These are phyloP conservation scores for Carpatolechia fugitivella DNA, from an alignment of 2,888 invertebrate species.

Conservation along the genomic window DNA sequence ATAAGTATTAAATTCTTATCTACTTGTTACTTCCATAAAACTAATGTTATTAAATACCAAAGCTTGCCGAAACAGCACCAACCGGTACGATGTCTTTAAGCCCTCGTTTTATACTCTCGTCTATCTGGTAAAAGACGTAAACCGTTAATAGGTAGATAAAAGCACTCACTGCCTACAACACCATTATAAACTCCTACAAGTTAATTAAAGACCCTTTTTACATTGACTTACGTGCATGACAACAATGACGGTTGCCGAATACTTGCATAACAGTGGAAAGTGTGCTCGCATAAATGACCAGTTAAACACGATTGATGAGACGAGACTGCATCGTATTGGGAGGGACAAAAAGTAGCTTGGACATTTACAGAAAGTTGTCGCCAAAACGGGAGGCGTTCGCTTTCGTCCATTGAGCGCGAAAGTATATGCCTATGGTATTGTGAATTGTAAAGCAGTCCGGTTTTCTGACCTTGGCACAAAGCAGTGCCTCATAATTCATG, in stretches of 20 bases:
- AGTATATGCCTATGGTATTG: slow-evolving; percentile 51
- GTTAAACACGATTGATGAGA: slow-evolving; percentile 61
- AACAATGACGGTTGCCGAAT: slow-evolving; percentile 49
- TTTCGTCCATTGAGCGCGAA: slow-evolving; percentile 68
- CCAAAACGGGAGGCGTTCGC: slow-evolving; percentile 66
- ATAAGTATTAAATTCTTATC: not conserved
- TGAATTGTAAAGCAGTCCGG: slow-evolving; percentile 60
- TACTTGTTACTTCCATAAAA: not conserved
- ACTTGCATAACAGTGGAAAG: slow-evolving; percentile 67
- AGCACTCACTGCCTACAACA: slow-evolving; percentile 16
- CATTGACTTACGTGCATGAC: slow-evolving; percentile 30
- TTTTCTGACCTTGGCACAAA: slow-evolving; percentile 67
- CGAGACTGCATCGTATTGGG: slow-evolving; percentile 48
- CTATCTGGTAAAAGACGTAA: not conserved
- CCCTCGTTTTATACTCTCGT: not conserved
- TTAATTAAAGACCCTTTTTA: slow-evolving; percentile 62
- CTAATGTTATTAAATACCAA: not conserved
- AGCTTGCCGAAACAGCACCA: not conserved
- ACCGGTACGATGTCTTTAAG: not conserved
- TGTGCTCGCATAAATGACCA: slow-evolving; percentile 48
- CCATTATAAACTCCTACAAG: slow-evolving; percentile 51
- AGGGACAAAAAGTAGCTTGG: slow-evolving; percentile 71
- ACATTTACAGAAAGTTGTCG: slow-evolving; percentile 69
- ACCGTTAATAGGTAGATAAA: not conserved
- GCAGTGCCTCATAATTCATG: slow-evolving; percentile 44